Conservation (phyloP, 2,888 invertebrate genomes). For the Lycia hirtaria region DNA sequence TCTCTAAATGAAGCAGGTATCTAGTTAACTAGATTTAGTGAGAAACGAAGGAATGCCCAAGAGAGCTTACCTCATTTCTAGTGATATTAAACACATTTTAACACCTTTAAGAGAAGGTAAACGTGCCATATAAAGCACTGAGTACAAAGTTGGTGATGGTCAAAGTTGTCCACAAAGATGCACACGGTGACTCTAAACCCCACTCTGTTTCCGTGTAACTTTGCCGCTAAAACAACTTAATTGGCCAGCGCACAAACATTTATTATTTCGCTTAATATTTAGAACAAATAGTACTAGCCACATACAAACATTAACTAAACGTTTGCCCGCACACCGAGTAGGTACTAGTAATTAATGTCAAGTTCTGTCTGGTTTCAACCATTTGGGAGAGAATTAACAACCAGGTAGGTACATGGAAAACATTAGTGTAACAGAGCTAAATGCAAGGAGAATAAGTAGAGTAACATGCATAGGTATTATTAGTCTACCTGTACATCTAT, state of each 20-base stretch:
- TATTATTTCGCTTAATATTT: slow-evolving; percentile 58
- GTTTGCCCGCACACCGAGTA: slow-evolving; percentile 6
- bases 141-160: slow-evolving; percentile 73
- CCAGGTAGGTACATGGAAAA: background rate
- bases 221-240: slow-evolving; percentile 64
- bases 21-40: slow-evolving; percentile 8
- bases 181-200: slow-evolving; percentile 71
- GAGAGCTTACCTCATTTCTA: slow-evolving; percentile 28
- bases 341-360: slow-evolving; percentile 11
- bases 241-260: slow-evolving; percentile 57
- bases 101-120: slow-evolving; percentile 47
- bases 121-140: slow-evolving; percentile 56
- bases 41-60: slow-evolving; percentile 24
- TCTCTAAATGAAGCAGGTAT: too few species aligned
- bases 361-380: slow-evolving; percentile 2
- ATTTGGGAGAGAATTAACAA: slow-evolving; percentile 1
- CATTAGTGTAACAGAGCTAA: background rate
- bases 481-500: too few species aligned
- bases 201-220: slow-evolving; percentile 70
- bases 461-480: too few species aligned
- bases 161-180: slow-evolving; percentile 70
- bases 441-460: too few species aligned
- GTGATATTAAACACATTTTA: slow-evolving; percentile 46
- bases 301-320: slow-evolving; percentile 30
- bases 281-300: slow-evolving; percentile 40